A percentile compares a stretch with the other conserved stretches of the same genome.
phyloP scores from a whole-genome alignment of 2,888 invertebrate genomes.

The Chloroclysta siterata region DNA sequence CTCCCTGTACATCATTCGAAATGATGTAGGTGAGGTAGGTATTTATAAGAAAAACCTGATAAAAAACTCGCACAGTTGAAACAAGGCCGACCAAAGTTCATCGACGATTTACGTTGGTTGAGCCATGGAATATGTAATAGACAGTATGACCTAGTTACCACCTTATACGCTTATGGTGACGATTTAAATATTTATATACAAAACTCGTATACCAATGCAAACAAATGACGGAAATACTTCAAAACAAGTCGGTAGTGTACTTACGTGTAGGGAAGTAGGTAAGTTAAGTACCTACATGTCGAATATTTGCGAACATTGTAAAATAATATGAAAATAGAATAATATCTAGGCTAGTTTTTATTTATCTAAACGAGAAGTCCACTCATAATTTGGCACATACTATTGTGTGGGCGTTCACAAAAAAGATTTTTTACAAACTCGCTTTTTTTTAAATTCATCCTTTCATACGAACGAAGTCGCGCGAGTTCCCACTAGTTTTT shows the following conservation, averaged over 20 bases:
- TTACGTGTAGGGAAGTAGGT: too few relatives aligned
- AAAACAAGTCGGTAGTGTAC: neutral
- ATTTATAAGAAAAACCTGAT: slow-evolving; percentile 35
- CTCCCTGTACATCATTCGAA: neutral
- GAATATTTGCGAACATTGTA: too few relatives aligned
- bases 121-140: slow-evolving; percentile 7
- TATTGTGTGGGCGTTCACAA: too few relatives aligned
- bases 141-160: neutral
- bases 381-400: too few relatives aligned
- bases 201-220: slow-evolving; percentile 2
- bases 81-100: slow-evolving; percentile 76
- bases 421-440: too few relatives aligned
- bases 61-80: slow-evolving; percentile 43
- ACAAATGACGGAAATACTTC: neutral
- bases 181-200: neutral
- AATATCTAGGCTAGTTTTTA: too few relatives aligned
- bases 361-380: too few relatives aligned
- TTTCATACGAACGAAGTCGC: too few relatives aligned
- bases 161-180: neutral
- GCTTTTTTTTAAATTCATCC: too few relatives aligned
- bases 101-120: slow-evolving; percentile 45
- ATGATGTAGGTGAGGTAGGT: neutral
- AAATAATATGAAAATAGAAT: too few relatives aligned
- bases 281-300: too few relatives aligned
- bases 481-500: too few relatives aligned